Evolutionary conservation across 2,797 vertebrate genomes (phyloP), one percentile per base, ranked within the genome.

Genomic region (Cynopterus sphinx): DNA sequence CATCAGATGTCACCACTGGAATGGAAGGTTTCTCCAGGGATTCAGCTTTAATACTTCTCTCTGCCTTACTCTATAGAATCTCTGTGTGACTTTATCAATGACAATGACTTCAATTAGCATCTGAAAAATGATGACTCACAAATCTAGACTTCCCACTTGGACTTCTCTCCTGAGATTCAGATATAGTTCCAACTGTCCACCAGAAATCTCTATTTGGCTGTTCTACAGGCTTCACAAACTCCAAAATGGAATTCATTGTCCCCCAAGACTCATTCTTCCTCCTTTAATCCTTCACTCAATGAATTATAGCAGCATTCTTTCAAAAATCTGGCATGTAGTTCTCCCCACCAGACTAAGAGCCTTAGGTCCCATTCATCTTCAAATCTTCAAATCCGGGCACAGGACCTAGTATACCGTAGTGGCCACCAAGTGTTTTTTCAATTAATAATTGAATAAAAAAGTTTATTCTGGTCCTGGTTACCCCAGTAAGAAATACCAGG

Each of bases 1-100:
- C 79, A 68, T 96, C 74, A 65, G 41, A 79, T 68, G 46, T 87
- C 87, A 96, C 75, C 74, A 53, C 78, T 91, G 74, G 93, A 95
- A 94, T 46, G 41, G 61, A 91, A 85, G 77, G 39, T 46, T 74
- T 88, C 90, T 93, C 83, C 55, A 67, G 41, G 65, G 49, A 71
- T 87, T 57, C 51, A 67, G 36, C 53, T 89, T 63, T 88, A 46
- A 85, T 63, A 33, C 9, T 90, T 67, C 68, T 55, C 59, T 73
- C 89, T 91, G 90, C 43, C 67, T 87, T 79, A 65, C 59, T 91
- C 51, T 91, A 26, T 22, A 91, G 53, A 83, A 83, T 96, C 74
- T 92, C 65, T 82, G 73, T 92, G 70, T 90, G 57, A 78, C 81
- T 95, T 90, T 84, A 59, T 73, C 63, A 73, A 49, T 70, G 81